Evolutionary conservation across 1,140 invertebrate genomes (phyloP).

Genomic region (Ips typographus): DNA sequence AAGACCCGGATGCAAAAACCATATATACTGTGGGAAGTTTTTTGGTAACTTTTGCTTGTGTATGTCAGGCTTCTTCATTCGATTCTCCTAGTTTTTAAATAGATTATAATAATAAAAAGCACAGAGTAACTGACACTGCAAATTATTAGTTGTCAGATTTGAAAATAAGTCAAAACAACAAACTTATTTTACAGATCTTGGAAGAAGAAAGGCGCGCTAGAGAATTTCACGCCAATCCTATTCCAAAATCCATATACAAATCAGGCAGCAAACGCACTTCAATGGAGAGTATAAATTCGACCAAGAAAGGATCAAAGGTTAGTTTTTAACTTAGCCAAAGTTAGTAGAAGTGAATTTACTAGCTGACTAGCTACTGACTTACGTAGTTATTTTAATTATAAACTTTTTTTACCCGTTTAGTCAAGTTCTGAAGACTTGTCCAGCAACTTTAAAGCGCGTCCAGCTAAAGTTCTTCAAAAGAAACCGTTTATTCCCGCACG

Average conservation of each 20-base stretch:
- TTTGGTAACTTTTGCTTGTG: no score
- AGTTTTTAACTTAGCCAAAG: background rate
- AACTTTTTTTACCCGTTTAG: background rate
- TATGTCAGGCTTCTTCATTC: no score
- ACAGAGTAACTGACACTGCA: no score
- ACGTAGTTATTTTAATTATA: background rate
- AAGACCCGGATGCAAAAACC: no score
- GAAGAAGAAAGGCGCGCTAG: slow-evolving; percentile 52
- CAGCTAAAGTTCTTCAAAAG: background rate
- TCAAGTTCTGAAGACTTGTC: background rate
- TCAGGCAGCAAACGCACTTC: background rate
- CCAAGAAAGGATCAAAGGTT: background rate
- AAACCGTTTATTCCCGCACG: background rate
- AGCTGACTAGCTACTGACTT: background rate
- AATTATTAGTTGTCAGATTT: no score
- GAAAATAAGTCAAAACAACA: no score
- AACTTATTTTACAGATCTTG: slow-evolving; percentile 41
- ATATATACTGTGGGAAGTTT: no score
- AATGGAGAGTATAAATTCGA: background rate
- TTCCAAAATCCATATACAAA: slow-evolving; percentile 46
- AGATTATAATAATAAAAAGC: no score
- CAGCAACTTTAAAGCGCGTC: background rate
- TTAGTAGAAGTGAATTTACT: background rate
- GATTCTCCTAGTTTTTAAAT: no score
- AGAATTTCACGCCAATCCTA: slow-evolving; percentile 53